phyloP scores from a whole-genome alignment of 1,140 invertebrate species.

The Habropoda laboriosa region DNA sequence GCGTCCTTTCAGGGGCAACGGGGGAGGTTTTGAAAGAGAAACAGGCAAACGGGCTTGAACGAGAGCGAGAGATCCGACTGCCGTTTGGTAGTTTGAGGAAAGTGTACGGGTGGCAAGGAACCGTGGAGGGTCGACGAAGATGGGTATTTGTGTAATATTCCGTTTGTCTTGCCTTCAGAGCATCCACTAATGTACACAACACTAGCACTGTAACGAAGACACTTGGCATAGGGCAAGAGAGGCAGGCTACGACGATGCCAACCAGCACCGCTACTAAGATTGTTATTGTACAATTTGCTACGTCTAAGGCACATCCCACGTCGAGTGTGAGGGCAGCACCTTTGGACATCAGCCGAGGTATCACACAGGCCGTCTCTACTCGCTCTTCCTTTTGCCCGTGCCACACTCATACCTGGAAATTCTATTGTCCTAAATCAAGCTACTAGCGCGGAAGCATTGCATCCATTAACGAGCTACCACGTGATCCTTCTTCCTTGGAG shows the following conservation, averaged over 20 bases:
- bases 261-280: conserved; percentile 77
- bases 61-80: conserved; percentile 35
- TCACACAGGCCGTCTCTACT: conserved; percentile 69
- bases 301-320: conserved; percentile 72
- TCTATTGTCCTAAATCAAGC: conserved; percentile 72
- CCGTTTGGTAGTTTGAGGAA: conserved; percentile 59
- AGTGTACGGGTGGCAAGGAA: conserved; percentile 53
- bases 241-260: conserved; percentile 52
- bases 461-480: neutral
- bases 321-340: conserved; percentile 78
- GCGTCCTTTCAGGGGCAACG: conserved; percentile 54
- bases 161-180: conserved; percentile 82
- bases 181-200: conserved; percentile 82
- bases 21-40: conserved; percentile 14
- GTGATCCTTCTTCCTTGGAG: neutral
- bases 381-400: conserved; percentile 63
- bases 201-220: conserved; percentile 65
- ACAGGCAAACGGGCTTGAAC: conserved; percentile 17
- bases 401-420: conserved; percentile 59
- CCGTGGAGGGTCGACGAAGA: conserved; percentile 58
- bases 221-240: conserved; percentile 52
- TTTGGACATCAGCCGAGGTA: conserved; percentile 81
- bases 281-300: conserved; percentile 83
- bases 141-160: conserved; percentile 82
- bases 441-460: neutral